Conservation (phyloP, 35 echinoderm and acorn worm genomes). For the Strongylocentrotus purpuratus region DNA sequence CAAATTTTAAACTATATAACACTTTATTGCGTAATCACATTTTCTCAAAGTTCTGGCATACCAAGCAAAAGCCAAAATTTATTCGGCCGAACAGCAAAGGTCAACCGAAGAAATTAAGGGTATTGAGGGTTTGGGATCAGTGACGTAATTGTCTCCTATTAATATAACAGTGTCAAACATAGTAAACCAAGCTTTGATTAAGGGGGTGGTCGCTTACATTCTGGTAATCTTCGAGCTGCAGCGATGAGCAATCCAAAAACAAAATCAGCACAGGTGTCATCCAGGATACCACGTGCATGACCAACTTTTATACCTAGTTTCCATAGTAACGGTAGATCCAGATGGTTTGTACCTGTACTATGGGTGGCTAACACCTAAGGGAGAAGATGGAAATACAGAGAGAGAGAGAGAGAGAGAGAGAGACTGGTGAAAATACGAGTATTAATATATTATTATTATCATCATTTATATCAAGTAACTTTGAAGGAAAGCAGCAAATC, state of each 20-base stretch:
- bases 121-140: no score
- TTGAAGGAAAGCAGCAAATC: not conserved
- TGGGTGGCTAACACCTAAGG: slow-evolving; percentile 24
- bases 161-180: no score
- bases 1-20: no score
- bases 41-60: no score
- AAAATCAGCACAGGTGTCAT: slow-evolving; percentile 41
- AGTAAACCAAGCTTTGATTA: no score
- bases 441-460: not conserved
- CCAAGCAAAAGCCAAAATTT: no score
- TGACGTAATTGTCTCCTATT: no score
- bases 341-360: slow-evolving; percentile 38
- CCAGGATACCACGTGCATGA: slow-evolving; percentile 34
- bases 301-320: slow-evolving; percentile 36
- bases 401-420: not conserved
- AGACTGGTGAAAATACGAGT: not conserved
- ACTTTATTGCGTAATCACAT: no score
- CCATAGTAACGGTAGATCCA: slow-evolving; percentile 24
- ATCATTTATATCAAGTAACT: not conserved
- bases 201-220: not conserved
- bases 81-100: no score
- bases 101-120: no score
- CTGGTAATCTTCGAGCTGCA: slow-evolving; percentile 27
- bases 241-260: slow-evolving; percentile 23
- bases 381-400: not conserved